Conservation (phyloP, 2,888 invertebrate species). For the Antheraea yamamai region DNA sequence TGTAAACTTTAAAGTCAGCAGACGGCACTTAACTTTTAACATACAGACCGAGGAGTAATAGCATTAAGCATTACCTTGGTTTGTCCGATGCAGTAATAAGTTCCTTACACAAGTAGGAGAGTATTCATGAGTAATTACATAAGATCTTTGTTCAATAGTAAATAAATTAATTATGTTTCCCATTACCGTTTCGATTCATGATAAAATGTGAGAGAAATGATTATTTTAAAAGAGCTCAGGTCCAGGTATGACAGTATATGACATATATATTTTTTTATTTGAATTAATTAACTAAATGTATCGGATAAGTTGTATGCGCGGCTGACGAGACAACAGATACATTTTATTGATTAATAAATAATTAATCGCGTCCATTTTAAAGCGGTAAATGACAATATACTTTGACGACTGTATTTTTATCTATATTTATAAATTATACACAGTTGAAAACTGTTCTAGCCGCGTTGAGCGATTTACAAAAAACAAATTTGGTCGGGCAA, state of each 20-base stretch:
- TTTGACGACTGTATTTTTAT: neutral
- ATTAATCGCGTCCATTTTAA: neutral
- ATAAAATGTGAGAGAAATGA: too few relatives aligned
- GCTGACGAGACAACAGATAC: neutral
- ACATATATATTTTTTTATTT: neutral
- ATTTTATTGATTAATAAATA: neutral
- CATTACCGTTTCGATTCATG: constrained; percentile 1
- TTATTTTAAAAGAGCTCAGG: neutral
- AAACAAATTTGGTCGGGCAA: too few relatives aligned
- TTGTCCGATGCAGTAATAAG: neutral
- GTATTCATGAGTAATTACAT: neutral
- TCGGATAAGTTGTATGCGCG: neutral
- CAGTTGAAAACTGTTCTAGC: too few relatives aligned
- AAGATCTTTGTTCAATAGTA: neutral
- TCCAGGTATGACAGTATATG: neutral
- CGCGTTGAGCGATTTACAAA: too few relatives aligned
- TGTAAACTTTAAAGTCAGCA: neutral
- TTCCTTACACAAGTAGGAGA: neutral
- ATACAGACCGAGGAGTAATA: neutral
- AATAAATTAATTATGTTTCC: neutral
- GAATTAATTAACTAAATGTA: neutral
- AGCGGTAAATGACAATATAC: neutral
- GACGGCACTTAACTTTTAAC: constrained; percentile 1
- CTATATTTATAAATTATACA: too few relatives aligned
- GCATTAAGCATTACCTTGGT: neutral